Conservation (phyloP, 2,888 invertebrate species). For the Trissolcus japonicus region DNA sequence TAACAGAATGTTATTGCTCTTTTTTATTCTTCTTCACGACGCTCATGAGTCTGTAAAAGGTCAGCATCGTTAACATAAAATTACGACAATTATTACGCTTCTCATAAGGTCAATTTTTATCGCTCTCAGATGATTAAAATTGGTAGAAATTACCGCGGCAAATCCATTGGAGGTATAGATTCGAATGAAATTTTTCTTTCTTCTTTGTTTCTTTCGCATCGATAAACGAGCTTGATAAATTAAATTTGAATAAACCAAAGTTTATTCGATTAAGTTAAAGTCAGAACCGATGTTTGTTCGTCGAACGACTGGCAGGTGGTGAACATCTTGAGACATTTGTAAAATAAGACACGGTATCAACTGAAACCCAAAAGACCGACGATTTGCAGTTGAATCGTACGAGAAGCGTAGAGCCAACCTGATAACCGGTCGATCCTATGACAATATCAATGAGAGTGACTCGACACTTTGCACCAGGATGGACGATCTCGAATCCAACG, state of each 20-base stretch:
- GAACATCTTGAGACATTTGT: conserved; percentile 34
- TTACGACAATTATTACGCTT: no score
- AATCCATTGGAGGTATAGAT: no score
- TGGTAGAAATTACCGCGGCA: no score
- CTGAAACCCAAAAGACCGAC: conserved; percentile 38
- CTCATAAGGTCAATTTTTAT: no score
- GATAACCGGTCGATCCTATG: conserved; percentile 33
- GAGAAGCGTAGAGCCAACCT: conserved; percentile 42
- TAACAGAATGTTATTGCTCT: neutral
- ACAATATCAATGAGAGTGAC: conserved; percentile 50
- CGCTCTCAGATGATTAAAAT: no score
- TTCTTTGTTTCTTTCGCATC: no score
- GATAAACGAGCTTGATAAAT: neutral
- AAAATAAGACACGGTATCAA: conserved; percentile 35
- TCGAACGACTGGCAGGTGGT: conserved; percentile 31
- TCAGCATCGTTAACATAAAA: no score
- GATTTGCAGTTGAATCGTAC: conserved; percentile 48
- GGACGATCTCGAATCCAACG: conserved; percentile 58
- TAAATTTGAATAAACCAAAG: no score
- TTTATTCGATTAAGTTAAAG: neutral
- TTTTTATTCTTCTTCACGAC: no score
- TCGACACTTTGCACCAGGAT: conserved; percentile 47
- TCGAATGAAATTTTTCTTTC: no score
- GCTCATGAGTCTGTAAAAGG: no score
- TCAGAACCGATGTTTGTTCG: conserved; percentile 16